Percentiles rank a stretch among this genome's conserved stretches.
Conservation (phyloP, 2,113 vertebrate species). For the Dromiciops gliroides region DNA sequence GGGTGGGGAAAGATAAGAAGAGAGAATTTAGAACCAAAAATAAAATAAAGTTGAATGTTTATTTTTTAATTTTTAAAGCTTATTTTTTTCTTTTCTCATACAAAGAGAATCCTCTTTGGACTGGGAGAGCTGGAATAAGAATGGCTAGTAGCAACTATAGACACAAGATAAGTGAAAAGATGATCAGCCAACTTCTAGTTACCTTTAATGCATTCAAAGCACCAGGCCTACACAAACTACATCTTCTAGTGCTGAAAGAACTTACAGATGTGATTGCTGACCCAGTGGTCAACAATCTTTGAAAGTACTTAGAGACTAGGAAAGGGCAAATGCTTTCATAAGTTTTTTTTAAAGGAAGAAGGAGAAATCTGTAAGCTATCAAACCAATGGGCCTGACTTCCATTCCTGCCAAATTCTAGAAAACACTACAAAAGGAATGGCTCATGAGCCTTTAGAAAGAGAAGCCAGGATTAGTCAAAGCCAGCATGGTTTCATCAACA, state of each 20-base stretch:
- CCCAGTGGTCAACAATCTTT: background rate
- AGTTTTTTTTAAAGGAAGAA: background rate
- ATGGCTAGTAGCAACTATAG: background rate
- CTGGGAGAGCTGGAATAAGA: background rate
- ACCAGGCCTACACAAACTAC: background rate
- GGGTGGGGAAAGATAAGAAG: background rate
- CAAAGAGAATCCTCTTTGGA: background rate
- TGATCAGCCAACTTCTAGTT: background rate
- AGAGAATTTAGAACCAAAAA: background rate
- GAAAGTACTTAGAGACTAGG: background rate
- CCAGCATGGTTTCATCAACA: background rate
- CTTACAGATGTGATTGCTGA: background rate
- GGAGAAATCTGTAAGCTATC: background rate
- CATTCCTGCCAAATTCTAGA: background rate
- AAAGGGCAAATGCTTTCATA: background rate
- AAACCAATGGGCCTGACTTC: background rate
- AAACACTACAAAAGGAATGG: background rate
- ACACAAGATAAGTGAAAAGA: background rate
- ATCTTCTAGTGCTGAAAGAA: background rate
- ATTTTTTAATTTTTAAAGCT: background rate
- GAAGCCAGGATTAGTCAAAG: background rate
- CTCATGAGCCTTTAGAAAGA: background rate
- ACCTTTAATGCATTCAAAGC: background rate
- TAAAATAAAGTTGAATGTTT: background rate
- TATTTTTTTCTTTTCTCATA: background rate